These are phyloP conservation scores for Psammodynastes pulverulentus DNA, from an alignment of 2,113 vertebrate genomes.

Conservation along the genomic window DNA sequence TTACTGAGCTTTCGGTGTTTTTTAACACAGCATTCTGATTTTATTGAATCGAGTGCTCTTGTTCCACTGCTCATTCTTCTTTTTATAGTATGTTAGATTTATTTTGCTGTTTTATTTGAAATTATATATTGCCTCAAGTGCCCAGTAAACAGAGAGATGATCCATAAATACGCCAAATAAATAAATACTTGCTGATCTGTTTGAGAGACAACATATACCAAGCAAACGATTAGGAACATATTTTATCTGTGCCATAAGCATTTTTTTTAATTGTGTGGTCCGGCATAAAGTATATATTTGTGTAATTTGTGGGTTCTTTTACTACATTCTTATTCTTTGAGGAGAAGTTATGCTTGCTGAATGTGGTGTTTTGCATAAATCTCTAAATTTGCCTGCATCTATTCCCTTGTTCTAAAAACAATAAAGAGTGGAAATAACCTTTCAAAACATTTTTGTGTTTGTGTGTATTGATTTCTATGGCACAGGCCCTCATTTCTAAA, in stretches of 20 bases:
- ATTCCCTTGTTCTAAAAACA: background rate
- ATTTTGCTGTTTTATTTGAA: background rate
- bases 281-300: background rate
- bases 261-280: background rate
- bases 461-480: background rate
- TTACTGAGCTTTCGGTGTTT: background rate
- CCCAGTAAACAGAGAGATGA: background rate
- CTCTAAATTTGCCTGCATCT: background rate
- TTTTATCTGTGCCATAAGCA: background rate
- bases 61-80: background rate
- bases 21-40: background rate
- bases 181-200: background rate
- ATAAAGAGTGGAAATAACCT: background rate
- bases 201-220: background rate
- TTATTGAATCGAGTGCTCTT: background rate
- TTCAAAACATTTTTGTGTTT: background rate
- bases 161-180: background rate
- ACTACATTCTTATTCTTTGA: background rate
- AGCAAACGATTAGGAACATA: background rate
- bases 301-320: background rate
- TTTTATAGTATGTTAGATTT: background rate
- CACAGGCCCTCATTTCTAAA: background rate
- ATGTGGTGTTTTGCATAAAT: background rate
- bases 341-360: background rate
- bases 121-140: background rate